Conservation (phyloP, 2,113 vertebrate genomes). For the Mus musculus region DNA sequence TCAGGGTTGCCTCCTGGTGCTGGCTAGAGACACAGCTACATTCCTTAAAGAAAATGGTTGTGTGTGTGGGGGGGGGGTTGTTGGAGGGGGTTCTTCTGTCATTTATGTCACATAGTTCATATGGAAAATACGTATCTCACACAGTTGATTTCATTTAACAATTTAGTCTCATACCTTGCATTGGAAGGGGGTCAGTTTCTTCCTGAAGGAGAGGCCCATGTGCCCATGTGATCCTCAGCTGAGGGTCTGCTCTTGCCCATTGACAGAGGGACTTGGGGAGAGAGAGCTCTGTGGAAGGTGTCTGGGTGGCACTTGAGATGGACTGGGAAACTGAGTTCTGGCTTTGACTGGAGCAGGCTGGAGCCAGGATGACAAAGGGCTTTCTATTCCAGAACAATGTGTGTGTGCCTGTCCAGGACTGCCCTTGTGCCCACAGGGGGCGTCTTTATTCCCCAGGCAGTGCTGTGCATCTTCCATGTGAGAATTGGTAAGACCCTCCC, state of each 20-base stretch:
- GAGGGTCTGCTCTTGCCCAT: rapidly evolving
- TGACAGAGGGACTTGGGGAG: rapidly evolving
- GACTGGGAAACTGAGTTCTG: not conserved
- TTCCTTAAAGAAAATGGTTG: not conserved
- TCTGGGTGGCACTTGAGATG: not conserved
- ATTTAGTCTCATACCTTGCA: not conserved
- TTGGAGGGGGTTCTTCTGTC: not conserved
- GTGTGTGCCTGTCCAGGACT: conserved; percentile 87
- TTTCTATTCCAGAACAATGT: conserved; percentile 69
- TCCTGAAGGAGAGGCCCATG: not conserved
- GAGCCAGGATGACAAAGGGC: not conserved
- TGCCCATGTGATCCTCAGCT: not conserved
- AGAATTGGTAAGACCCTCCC: conserved; percentile 88
- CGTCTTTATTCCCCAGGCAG: conserved; percentile 85
- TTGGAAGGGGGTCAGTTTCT: not conserved
- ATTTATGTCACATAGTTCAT: no score
- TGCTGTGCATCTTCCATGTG: conserved; percentile 86
- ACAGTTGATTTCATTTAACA: not conserved
- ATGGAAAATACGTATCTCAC: not conserved
- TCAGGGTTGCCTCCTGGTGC: not conserved
- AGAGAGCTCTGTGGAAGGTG: not conserved
- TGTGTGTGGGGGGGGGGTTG: no score
- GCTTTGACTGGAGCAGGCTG: not conserved
- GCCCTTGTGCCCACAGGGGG: conserved; percentile 88
- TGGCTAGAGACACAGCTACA: not conserved